Percentiles rank a stretch among this genome's conserved stretches.
phyloP scores from a whole-genome alignment of 2,888 invertebrate species.

The Nymphalis polychloros region DNA sequence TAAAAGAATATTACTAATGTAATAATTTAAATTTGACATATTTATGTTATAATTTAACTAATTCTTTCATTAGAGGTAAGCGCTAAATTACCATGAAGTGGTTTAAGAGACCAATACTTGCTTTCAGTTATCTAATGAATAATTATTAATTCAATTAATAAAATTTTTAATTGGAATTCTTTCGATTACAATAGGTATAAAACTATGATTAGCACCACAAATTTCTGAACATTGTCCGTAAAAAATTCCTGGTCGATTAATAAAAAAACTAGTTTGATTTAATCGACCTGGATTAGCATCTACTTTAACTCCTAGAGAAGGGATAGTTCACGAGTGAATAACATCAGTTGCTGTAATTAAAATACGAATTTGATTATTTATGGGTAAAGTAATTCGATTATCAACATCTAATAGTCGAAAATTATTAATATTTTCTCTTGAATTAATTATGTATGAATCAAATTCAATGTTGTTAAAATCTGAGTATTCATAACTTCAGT shows the following conservation, averaged over 20 bases:
- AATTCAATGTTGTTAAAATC: constrained; percentile 48
- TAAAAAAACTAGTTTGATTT: constrained; percentile 84
- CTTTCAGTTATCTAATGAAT: constrained; percentile 85
- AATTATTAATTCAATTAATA: constrained; percentile 76
- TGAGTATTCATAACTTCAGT: too few relatives aligned
- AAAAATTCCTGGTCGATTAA: constrained; percentile 84
- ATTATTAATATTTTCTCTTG: constrained; percentile 22
- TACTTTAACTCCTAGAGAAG: constrained; percentile 83
- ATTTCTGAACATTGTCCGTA: constrained; percentile 92
- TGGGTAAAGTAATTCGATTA: constrained; percentile 79
- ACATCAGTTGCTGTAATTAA: constrained; percentile 84
- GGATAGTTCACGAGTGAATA: constrained; percentile 85
- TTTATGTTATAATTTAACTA: constrained; percentile 79
- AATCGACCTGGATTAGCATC: constrained; percentile 85
- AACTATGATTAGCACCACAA: constrained; percentile 90
- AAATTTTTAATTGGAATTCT: constrained; percentile 78
- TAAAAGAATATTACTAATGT: constrained; percentile 79
- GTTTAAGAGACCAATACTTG: constrained; percentile 87
- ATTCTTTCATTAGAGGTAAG: constrained; percentile 85
- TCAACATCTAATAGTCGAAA: constrained; percentile 54
- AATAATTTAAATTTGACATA: constrained; percentile 86
- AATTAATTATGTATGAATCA: constrained; percentile 43
- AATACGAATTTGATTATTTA: constrained; percentile 84
- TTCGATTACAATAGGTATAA: constrained; percentile 81
- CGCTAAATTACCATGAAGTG: constrained; percentile 83